Base-by-base conservation (phyloP, 2,888 invertebrate species). In the Eupsilia transversa region DNA sequence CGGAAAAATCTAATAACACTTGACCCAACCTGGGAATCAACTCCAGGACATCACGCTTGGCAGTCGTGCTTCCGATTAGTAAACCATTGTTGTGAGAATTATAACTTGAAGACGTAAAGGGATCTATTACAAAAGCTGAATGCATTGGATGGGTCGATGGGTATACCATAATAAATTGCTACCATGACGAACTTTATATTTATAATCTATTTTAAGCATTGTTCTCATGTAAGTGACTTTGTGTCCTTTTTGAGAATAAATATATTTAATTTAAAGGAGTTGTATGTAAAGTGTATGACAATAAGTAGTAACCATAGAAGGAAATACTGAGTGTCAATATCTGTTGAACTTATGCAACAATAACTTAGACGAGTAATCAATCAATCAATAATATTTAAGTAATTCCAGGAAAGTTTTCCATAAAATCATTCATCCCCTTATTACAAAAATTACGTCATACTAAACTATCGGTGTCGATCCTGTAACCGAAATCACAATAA, bases 401-500 rank as follows among this genome's bases (percentile, higher is more conserved):
- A 6, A 70, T 56, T 43, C 1, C 17, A 10, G 6, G 23, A 57
- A 72, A 38, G 30, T 1, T n/a, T 33, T n/a, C 23, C 1, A 17
- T 12, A 2, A 14, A 14, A 35, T 69, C 60, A 12, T 43, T 17
- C 33, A 70, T 65, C 17, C 9, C 33, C 7, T 17, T 38, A 49
- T 3, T 1, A 46, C 7, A 66, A 17, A 60, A 49, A 46, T 41
- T 49, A 57, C 3, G n/a, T 68, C 33, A 33, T 30, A 52, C 12
- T 23, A 17, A 71, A 38, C 7, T 43, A 56, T 49, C 23, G 14
- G 27, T 23, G 27, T 49, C 79, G 9, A 33, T 33, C 1, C 20
- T 9, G 7, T 41, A 46, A 56, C 49, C 67, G 43, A 66, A 72
- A 72, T 81, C 74, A 67, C 67, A 74, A 68, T 71, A 76, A 67